Base-by-base conservation (phyloP, 2,888 invertebrate genomes). In the Trachelus stipa region DNA sequence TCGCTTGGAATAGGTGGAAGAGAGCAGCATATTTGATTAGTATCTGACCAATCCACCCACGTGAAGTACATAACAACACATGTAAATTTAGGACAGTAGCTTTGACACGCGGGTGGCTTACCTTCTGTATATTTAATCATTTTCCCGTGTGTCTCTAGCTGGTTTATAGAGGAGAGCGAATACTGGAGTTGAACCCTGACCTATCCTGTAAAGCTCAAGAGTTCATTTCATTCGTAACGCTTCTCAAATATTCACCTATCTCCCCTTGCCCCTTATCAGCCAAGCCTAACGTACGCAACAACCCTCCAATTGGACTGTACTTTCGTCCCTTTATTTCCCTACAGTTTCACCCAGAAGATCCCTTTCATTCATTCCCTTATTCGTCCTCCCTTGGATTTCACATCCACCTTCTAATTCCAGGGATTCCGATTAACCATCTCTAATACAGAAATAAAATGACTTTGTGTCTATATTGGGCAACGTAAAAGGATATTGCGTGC, bases 181-280 rank as follows among this genome's bases (percentile, higher is more conserved):
- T 75, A 77, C 78, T 79, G 81, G 81, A 80, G 81, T 82, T 86
- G 84, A 87, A 86, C 85, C 83, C 86, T 87, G 86, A 87, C 86
- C 87, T 85, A 83, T 84, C 81, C 83, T 74, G 77, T 81, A 80
- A 85, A 87, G 82, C 82, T 78, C 78, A 80, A 73, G 80, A 85
- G 84, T 84, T 85, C 84, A 83, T 86, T 87, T 86, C 85, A 83
- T 84, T 80, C 77, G 82, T 81, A 84, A 82, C 79, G 81, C 79
- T 82, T 81, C 82, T 88, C 81, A 88, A 88, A 88, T 88, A 88
- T 87, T 88, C 85, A 87, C 83, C 80, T 76, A 81, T 81, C 80
- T 69, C 78, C 77, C 69, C 80, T 56, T 78, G 75, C 69, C 73
- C 73, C 33, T 77, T 74, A 73, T 76, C 23, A 15, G 40, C 15